Percentiles rank a stretch among this genome's conserved stretches.
Conservation (phyloP, 1,140 invertebrate genomes). For the Magallana ariakensis region DNA sequence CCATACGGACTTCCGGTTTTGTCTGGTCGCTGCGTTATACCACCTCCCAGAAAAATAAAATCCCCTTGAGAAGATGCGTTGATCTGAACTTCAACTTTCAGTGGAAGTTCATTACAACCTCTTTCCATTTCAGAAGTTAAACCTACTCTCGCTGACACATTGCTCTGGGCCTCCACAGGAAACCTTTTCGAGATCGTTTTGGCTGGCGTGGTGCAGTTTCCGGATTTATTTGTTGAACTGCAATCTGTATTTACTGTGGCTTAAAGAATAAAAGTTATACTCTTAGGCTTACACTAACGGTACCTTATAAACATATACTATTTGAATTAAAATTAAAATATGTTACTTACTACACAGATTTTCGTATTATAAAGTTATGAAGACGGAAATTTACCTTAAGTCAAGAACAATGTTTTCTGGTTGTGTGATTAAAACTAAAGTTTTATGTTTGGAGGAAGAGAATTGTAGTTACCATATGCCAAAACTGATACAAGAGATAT, state of each 20-base stretch:
- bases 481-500: too few species aligned
- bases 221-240: not conserved
- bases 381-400: too few species aligned
- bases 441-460: too few species aligned
- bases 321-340: too few species aligned
- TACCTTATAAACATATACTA: too few species aligned
- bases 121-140: not conserved
- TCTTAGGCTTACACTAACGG: too few species aligned
- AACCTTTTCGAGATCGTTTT: not conserved
- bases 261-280: not conserved
- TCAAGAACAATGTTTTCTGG: too few species aligned
- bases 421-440: too few species aligned
- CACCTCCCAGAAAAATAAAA: slow-evolving; percentile 1
- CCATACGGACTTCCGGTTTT: not conserved
- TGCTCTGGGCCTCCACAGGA: not conserved
- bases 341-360: too few species aligned
- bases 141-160: not conserved
- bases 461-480: too few species aligned
- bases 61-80: not conserved
- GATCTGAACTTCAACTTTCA: slow-evolving; percentile 18
- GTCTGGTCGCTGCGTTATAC: not conserved
- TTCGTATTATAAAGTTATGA: too few species aligned
- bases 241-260: not conserved
- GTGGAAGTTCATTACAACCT: not conserved
- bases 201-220: not conserved